Percentiles rank a stretch among this genome's conserved stretches.
Conservation (phyloP, 2,888 invertebrate genomes). For the Eupithecia subfuscata region DNA sequence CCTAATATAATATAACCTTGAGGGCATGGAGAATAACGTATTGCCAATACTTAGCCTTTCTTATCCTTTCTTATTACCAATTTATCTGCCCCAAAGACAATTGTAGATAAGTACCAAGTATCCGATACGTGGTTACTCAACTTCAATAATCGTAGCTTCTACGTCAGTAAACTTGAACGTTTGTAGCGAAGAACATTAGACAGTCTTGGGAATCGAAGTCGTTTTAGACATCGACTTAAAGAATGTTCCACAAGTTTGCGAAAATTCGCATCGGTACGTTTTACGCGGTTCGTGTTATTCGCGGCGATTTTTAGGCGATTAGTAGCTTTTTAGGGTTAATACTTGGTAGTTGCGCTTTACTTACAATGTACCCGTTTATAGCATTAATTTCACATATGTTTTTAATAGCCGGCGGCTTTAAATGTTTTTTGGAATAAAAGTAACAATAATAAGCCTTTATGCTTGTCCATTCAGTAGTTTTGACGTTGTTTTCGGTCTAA, state of each 20-base stretch:
- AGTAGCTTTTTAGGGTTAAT: neutral
- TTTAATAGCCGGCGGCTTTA: too few species aligned
- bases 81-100: constrained; percentile 22
- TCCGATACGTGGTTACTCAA: constrained; percentile 29
- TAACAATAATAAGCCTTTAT: too few species aligned
- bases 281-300: neutral
- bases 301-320: neutral
- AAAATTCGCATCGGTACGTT: neutral
- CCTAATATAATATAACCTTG: constrained; percentile 1
- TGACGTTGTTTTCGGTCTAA: too few species aligned
- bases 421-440: too few species aligned
- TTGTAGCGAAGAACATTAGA: constrained; percentile 14
- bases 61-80: constrained; percentile 23
- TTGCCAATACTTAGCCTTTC: constrained; percentile 1
- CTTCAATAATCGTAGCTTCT: constrained; percentile 68
- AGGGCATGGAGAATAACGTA: neutral
- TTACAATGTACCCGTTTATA: too few species aligned
- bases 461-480: too few species aligned
- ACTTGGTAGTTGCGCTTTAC: neutral
- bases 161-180: constrained; percentile 63
- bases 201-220: constrained; percentile 11
- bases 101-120: constrained; percentile 15
- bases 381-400: neutral
- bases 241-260: neutral
- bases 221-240: constrained; percentile 4